Evolutionary conservation across 2,888 invertebrate species (phyloP).

Genomic region (Dolichomitus sp.): DNA sequence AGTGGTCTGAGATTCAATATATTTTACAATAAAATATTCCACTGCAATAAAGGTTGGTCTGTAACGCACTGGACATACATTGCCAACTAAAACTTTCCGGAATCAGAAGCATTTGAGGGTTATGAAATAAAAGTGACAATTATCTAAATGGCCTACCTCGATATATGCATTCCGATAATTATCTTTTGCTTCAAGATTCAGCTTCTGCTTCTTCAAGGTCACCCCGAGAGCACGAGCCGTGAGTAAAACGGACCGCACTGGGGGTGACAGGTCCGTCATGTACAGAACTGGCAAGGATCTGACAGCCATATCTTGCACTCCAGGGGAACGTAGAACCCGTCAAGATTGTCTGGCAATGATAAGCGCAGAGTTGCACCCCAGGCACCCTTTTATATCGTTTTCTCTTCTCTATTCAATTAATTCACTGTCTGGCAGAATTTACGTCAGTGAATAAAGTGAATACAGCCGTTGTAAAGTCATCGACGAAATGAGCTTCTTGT

Average conservation of each 20-base stretch:
- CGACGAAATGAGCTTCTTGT: background rate
- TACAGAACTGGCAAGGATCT: slow-evolving; percentile 57
- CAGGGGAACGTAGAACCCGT: slow-evolving; percentile 17
- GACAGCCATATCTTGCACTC: slow-evolving; percentile 32
- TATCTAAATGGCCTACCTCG: background rate
- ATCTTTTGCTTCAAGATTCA: background rate
- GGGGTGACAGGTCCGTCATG: slow-evolving; percentile 48
- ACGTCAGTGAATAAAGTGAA: slow-evolving; percentile 18
- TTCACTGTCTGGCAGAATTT: slow-evolving; percentile 21
- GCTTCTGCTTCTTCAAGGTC: slow-evolving; percentile 23
- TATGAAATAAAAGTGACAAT: background rate
- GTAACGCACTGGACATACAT: no score
- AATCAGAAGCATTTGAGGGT: no score
- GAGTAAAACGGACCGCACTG: slow-evolving; percentile 57
- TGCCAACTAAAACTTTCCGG: no score
- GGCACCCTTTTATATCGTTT: slow-evolving; percentile 13
- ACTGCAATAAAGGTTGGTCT: no score
- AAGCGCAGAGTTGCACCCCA: background rate
- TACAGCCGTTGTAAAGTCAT: slow-evolving; percentile 1
- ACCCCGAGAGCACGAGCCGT: slow-evolving; percentile 47
- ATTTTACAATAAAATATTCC: no score
- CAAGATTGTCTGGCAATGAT: slow-evolving; percentile 36
- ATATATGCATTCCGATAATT: slow-evolving; percentile 4
- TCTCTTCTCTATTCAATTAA: slow-evolving; percentile 21
- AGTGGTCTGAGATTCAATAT: no score